Base-by-base conservation (phyloP, 2,113 vertebrate species). In the Benthochromis sp. region DNA sequence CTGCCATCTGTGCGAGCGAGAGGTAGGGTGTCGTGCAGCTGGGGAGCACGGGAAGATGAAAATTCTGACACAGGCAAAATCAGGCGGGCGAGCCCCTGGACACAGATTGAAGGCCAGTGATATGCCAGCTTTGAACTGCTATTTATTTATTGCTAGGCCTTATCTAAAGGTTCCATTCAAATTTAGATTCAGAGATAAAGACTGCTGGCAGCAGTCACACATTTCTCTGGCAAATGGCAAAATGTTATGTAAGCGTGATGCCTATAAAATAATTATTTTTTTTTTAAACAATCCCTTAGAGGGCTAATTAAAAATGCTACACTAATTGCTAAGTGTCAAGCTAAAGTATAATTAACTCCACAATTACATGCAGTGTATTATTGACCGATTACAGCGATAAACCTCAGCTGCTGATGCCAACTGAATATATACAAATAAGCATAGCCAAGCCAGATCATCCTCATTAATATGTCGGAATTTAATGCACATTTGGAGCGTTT, bases 1-100 rank as follows among this genome's bases (percentile, higher is more conserved):
- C 84, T 91, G 94, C 94, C 95, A 96, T 96, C 95, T 96, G 94
- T 83, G 90, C 43, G 81, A 86, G 86, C 17, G 38, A 84, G 92
- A n/a, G 69, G 80, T 81, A 69, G 84, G 38, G 86, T 88, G 85
- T 69, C 27, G 27, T 79, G 91, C 92, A 92, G 92, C 92, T 89
- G 88, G 86, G 92, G 90, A 94, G 85, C 83, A 71, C 9, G 36
- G 82, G 81, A 88, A 94, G 94, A 96, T 92, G 94, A 94, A 95
- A 95, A 94, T 94, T 92, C 90, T 82, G 91, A 95, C 93, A 93
- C 27, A 50, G 81, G 90, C 89, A 88, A 71, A 79, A 87, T 83
- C 83, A 69, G 45, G 88, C 43, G 71, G 85, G 84, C 50, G 82
- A 86, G 83, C 83, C 85, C 83, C 87, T 19, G 81, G 88, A 94